Evolutionary conservation across 2,113 vertebrate genomes (phyloP), one percentile per base, ranked within the genome.

Genomic region (Rhea pennata): DNA sequence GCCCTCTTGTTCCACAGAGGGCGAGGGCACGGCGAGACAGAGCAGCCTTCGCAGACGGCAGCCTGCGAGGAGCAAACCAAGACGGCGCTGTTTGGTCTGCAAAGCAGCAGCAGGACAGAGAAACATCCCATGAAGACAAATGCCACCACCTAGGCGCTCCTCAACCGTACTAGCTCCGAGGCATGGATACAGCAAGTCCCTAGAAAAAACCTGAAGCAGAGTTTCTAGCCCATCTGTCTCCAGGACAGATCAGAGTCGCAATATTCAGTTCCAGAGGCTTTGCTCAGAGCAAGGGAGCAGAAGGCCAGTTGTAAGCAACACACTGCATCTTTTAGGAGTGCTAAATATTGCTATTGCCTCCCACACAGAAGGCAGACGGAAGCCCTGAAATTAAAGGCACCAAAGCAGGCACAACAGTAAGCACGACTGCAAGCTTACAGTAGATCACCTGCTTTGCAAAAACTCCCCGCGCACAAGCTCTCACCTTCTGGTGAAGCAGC

Each of bases 171-270:
- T 9, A 23, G 36, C 76, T 51, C 72, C 48, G 2, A 75, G 33
- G 27, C 1, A 1, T 8, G 70, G 36, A 12, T 9, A 53, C 40
- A 89, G 26, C 23, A 42, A 12, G 7, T 70, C 54, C 73, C 46
- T 1, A 24, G 56, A 46, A 56, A 46, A 46, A 71, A 84, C 5
- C 8, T n/a, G 6, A 36, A 86, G 39, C 10, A 9, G 31, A 36
- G 7, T 27, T 71, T 70, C 67, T 29, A 92, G 39, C 80, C 42
- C 48, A 15, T 53, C 27, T 10, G 0, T 3, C 36, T 73, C n/a
- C 54, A 64, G 2, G 15, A 11, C 27, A 1, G 1, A 44, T 1
- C 7, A 0, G 8, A 82, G 23, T 1, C 15, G 9, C 14, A 2
- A 39, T 64, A 40, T 8, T 26, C 11, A 8, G 50, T 2, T 23